Conservation (phyloP, 1,140 invertebrate genomes). For the Antheraea pernyi region DNA sequence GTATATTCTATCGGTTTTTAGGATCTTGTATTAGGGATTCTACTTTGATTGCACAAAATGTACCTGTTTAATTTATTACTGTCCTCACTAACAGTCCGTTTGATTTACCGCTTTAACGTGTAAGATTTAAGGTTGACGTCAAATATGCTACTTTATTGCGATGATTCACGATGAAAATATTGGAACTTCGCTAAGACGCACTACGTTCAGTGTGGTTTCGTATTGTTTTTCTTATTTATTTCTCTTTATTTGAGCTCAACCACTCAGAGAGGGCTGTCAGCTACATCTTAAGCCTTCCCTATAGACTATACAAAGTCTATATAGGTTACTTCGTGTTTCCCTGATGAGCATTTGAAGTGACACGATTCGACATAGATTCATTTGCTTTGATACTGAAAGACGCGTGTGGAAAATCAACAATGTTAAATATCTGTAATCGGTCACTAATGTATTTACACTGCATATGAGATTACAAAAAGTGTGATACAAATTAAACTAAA, state of each 20-base stretch:
- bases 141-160: neutral
- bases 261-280: neutral
- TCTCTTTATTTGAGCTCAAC: neutral
- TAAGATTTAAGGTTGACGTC: slow-evolving; percentile 27
- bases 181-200: slow-evolving; percentile 8
- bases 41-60: slow-evolving; percentile 11
- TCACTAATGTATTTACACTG: too few relatives aligned
- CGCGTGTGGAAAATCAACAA: too few relatives aligned
- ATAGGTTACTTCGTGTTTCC: too few relatives aligned
- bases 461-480: too few relatives aligned
- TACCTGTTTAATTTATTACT: slow-evolving; percentile 25
- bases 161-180: slow-evolving; percentile 15
- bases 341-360: too few relatives aligned
- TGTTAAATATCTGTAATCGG: too few relatives aligned
- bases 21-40: slow-evolving; percentile 19
- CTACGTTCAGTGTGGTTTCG: neutral
- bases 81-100: slow-evolving; percentile 15
- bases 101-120: slow-evolving; percentile 23
- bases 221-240: neutral
- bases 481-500: too few relatives aligned
- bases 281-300: neutral
- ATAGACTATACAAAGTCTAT: neutral
- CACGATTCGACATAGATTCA: too few relatives aligned
- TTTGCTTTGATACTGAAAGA: too few relatives aligned
- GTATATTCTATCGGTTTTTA: slow-evolving; percentile 19